Conservation (phyloP, 2,113 vertebrate genomes). For the Nothocercus nigrocapillus region DNA sequence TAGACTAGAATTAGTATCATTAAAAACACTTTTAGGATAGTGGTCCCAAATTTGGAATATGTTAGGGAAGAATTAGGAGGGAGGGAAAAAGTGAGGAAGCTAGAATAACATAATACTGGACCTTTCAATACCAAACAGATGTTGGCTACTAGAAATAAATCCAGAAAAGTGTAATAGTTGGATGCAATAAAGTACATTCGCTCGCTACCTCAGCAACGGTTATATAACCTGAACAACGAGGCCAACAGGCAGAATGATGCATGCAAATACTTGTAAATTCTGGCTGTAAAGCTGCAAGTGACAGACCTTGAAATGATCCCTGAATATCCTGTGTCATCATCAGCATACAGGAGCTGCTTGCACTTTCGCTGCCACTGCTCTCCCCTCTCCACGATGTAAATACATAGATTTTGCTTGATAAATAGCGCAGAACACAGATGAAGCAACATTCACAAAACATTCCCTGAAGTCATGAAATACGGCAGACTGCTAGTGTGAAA, state of each 20-base stretch:
- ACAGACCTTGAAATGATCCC: background rate
- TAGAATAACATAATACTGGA: background rate
- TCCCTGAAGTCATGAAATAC: background rate
- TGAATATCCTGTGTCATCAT: background rate
- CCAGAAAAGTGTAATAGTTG: background rate
- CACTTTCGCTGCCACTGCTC: background rate
- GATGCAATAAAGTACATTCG: background rate
- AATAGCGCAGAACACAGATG: background rate
- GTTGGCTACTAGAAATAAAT: conserved; percentile 7
- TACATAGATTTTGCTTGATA: conserved; percentile 21
- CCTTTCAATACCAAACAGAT: background rate
- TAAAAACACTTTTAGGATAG: background rate
- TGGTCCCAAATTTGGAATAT: background rate
- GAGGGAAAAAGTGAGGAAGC: background rate
- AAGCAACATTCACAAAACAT: conserved; percentile 22
- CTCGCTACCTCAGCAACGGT: background rate
- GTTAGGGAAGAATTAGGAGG: background rate
- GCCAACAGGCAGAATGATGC: background rate
- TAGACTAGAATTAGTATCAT: background rate
- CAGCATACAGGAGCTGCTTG: background rate
- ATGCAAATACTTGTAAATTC: conserved; percentile 14
- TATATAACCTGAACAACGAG: background rate
- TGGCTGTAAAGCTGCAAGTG: conserved; percentile 16
- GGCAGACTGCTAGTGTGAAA: background rate
- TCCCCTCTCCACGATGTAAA: background rate